Conservation (phyloP, 1,140 invertebrate species). For the Dendroctonus valens region DNA sequence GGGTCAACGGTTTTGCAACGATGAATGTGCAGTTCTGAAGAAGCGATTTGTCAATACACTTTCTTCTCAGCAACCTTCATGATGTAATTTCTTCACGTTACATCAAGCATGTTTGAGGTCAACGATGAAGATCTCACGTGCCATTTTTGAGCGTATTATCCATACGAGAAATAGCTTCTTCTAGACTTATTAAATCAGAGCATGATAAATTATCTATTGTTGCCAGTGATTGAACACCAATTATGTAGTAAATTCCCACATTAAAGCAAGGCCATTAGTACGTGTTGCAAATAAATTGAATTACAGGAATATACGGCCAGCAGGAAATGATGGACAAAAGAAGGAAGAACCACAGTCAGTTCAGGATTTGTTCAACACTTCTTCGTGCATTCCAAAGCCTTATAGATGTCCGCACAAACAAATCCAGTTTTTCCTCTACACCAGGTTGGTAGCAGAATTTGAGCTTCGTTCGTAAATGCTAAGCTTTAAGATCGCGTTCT, state of each 20-base stretch:
- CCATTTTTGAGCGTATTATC: too few species aligned
- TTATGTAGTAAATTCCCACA: too few species aligned
- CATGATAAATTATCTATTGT: too few species aligned
- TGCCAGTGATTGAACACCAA: too few species aligned
- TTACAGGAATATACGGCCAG: conserved; percentile 44
- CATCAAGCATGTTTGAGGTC: conserved; percentile 6
- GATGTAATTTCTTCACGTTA: conserved; percentile 1
- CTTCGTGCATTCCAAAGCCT: conserved; percentile 77
- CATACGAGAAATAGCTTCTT: too few species aligned
- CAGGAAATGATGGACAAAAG: conserved; percentile 49
- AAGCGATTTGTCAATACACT: not conserved
- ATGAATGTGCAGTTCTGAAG: not conserved
- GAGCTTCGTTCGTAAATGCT: too few species aligned
- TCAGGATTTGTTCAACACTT: conserved; percentile 71
- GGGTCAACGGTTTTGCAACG: conserved; percentile 14
- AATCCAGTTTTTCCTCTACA: conserved; percentile 82
- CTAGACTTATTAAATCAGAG: too few species aligned
- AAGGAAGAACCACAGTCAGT: conserved; percentile 53
- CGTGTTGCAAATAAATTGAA: too few species aligned
- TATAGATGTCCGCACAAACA: conserved; percentile 76
- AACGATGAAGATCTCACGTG: not conserved
- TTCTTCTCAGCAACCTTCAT: conserved; percentile 13
- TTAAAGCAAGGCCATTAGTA: too few species aligned
- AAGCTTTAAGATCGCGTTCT: too few species aligned
- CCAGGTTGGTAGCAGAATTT: conserved; percentile 57